Evolutionary conservation across 2,888 invertebrate species (phyloP), one percentile per base, ranked within the genome.

Genomic region (Beris morrisii): DNA sequence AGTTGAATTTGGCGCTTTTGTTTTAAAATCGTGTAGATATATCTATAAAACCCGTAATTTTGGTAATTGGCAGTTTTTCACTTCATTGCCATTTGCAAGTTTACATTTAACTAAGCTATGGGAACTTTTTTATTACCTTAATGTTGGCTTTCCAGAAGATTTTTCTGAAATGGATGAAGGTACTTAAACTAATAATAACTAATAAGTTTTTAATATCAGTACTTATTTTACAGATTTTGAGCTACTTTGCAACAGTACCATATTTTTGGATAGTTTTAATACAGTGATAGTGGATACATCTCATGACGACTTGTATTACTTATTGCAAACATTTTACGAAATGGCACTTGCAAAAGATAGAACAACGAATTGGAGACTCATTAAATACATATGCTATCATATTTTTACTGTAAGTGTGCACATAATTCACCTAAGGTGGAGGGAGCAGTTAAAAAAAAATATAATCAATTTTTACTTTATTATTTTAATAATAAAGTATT

Each of bases 31-130:
- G 1, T 87, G 88, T 44, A 83, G 86, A 66, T 87, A 85, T 71
- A 86, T 92, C 66, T 88, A 90, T 74, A 84, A 86, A 3, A 88
- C 89, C 0, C 86, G 88, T 55, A 87, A 88, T 74, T 82, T 90
- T 69, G 90, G 90, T 7, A 88, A 90, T 3, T 91, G 92, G 89
- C 92, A 93, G 77, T 92, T 91, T 80, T 84, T 92, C 72, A 88
- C 91, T 12, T 87, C 88, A 22, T 82, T 92, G 71, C 91, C 92
- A 0, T 90, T 87, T 74, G 81, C 83, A 69, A 80, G 83, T 55
- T 83, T 89, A 32, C 84, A 87, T 9, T 75, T 82, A 0, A 78
- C 80, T 56, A 84, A 85, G 5, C 75, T 88, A n/a, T 89, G 88
- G 88, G 84, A 84, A 73, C 82, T 89, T 66, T 88, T 86, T 75